These are phyloP conservation scores for Mustela lutreola DNA, from an alignment of 2,113 vertebrate species.

Conservation along the genomic window DNA sequence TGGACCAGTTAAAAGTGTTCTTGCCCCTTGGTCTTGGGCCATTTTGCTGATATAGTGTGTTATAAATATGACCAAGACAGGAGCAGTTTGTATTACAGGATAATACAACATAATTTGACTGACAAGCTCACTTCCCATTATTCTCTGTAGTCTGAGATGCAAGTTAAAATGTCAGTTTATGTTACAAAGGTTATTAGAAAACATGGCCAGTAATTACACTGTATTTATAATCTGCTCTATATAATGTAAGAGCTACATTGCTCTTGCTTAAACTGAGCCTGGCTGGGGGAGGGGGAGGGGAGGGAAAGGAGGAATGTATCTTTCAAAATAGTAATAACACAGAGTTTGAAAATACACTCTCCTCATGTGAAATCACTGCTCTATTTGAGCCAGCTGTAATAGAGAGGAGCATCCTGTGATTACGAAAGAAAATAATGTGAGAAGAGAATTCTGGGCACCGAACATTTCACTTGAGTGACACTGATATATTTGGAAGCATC, in stretches of 20 bases:
- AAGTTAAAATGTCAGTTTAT: conserved; percentile 30
- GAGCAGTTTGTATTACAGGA: conserved; percentile 66
- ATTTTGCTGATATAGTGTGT: conserved; percentile 62
- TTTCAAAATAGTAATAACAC: conserved; percentile 65
- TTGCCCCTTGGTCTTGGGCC: conserved; percentile 54
- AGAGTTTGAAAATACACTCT: conserved; percentile 28
- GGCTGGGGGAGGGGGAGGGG: not conserved
- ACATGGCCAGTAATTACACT: not conserved
- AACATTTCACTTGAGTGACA: conserved; percentile 55
- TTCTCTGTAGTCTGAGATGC: conserved; percentile 55
- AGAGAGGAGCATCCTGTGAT: conserved; percentile 78
- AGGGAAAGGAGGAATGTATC: accelerated
- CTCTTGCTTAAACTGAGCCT: not conserved
- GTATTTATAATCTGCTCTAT: not conserved
- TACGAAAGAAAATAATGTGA: conserved; percentile 57
- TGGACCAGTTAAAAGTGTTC: conserved; percentile 53
- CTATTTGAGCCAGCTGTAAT: conserved; percentile 72
- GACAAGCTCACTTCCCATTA: conserved; percentile 77
- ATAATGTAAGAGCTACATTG: not conserved
- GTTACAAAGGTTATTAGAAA: conserved; percentile 45
- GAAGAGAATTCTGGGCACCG: not conserved
- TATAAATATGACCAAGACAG: conserved; percentile 76
- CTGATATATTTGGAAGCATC: conserved; percentile 80
- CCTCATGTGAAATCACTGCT: conserved; percentile 46
- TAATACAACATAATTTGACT: conserved; percentile 73